Evolutionary conservation across 1,140 invertebrate genomes (phyloP).

Genomic region (Tetramorium alpestre): DNA sequence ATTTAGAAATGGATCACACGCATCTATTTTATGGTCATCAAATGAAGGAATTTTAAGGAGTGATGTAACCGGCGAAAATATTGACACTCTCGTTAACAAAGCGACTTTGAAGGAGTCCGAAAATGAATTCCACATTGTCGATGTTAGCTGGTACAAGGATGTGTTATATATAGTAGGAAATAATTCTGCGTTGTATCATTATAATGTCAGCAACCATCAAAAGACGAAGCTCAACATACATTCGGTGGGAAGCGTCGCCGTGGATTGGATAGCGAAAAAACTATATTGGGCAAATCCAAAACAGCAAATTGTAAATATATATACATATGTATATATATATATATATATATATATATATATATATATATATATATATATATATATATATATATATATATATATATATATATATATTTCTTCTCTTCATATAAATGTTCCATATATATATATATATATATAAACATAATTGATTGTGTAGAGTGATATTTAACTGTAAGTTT

Average conservation of each 20-base stretch:
- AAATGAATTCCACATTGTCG: slow-evolving; percentile 87
- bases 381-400: too few relatives aligned
- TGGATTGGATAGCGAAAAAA: slow-evolving; percentile 95
- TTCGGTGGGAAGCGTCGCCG: slow-evolving; percentile 91
- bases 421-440: too few relatives aligned
- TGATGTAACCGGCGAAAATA: slow-evolving; percentile 90
- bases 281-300: slow-evolving; percentile 96
- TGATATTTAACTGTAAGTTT: slow-evolving; percentile 15
- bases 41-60: slow-evolving; percentile 90
- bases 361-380: too few relatives aligned
- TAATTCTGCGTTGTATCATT: slow-evolving; percentile 89
- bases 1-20: slow-evolving; percentile 83
- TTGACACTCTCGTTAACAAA: slow-evolving; percentile 88
- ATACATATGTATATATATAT: background rate
- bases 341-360: too few relatives aligned
- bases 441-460: too few relatives aligned
- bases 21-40: slow-evolving; percentile 90
- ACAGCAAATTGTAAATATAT: slow-evolving; percentile 89
- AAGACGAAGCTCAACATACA: slow-evolving; percentile 88
- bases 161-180: slow-evolving; percentile 91
- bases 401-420: too few relatives aligned
- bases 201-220: slow-evolving; percentile 88
- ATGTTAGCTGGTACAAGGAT: slow-evolving; percentile 90
- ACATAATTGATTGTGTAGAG: background rate
- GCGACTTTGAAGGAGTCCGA: slow-evolving; percentile 83